These are phyloP conservation scores for Drosophila anceps DNA, from an alignment of 2,888 invertebrate genomes.

Conservation along the genomic window DNA sequence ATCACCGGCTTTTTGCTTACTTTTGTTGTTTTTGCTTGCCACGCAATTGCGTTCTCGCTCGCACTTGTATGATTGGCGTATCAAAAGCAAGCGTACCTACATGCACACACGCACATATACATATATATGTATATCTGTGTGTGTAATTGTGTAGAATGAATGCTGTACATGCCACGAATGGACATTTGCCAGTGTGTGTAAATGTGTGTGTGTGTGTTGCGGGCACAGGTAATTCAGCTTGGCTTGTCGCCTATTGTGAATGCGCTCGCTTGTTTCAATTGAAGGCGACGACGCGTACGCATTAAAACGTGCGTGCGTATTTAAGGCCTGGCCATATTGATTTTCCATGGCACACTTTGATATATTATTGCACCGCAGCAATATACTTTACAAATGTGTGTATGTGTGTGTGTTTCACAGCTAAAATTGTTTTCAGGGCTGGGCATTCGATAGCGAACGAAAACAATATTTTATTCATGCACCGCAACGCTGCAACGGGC, in stretches of 20 bases:
- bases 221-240: constrained; percentile 71
- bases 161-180: constrained; percentile 70
- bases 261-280: constrained; percentile 63
- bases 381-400: constrained; percentile 28
- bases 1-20: constrained; percentile 77
- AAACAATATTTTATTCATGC: constrained; percentile 42
- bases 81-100: constrained; percentile 38
- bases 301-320: constrained; percentile 63
- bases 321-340: constrained; percentile 65
- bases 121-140: background rate
- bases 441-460: constrained; percentile 16
- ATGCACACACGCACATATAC: background rate
- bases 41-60: constrained; percentile 59
- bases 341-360: constrained; percentile 64
- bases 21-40: constrained; percentile 68
- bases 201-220: constrained; percentile 27
- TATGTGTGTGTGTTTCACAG: constrained; percentile 18
- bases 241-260: constrained; percentile 67
- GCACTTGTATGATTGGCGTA: constrained; percentile 45
- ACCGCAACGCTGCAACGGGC: constrained; percentile 18
- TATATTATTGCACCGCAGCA: constrained; percentile 44
- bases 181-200: constrained; percentile 37
- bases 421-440: constrained; percentile 51
- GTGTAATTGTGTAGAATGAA: constrained; percentile 55
- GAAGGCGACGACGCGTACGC: constrained; percentile 65